Evolutionary conservation across 1,140 invertebrate species (phyloP), one percentile per base, ranked within the genome.

Genomic region (Drosophila burlai): DNA sequence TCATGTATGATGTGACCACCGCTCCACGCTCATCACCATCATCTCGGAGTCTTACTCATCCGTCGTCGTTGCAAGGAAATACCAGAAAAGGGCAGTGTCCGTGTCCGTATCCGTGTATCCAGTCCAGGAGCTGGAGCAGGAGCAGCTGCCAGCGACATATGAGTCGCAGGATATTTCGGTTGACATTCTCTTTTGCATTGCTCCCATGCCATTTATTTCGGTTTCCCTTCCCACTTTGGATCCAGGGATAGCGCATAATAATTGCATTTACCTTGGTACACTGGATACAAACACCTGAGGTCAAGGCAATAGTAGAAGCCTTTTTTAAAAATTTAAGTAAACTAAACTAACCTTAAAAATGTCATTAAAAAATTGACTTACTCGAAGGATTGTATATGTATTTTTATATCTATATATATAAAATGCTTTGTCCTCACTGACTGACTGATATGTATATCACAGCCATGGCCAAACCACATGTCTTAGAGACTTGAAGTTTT

Each of bases 1-100:
- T 83, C 71, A 61, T 83, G 64, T 66, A 57, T 60, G 61, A 63
- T 81, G 71, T 81, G 71, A 46, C 73, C 78, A 76, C 49, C 47
- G 31, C 71, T 67, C 73, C 55, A 72, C 61, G 61, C 34, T 73
- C 73, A 77, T 81, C 63, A 65, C 64, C 74, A 65, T 77, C 73
- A 50, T 50, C 60, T 31, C 49, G 10, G 11, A 13, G 36, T 57
- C 21, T 21, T 26, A 40, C 36, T 26, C 54, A 40, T 57, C 54
- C 54, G 54, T 40, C 21, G 34, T 24, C 31, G 7, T 60, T 55
- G 43, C 62, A 43, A 42, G 55, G 24, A 64, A 74, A 66, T 68
- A 69, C 75, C 60, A 68, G 64, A 34, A 59, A 57, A 80, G 36
- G 57, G 64, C 40, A 74, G 46, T 81, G 78, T 69, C 60, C 75